Conservation (phyloP, 2,113 vertebrate species). For the Ammodytes dubius region DNA sequence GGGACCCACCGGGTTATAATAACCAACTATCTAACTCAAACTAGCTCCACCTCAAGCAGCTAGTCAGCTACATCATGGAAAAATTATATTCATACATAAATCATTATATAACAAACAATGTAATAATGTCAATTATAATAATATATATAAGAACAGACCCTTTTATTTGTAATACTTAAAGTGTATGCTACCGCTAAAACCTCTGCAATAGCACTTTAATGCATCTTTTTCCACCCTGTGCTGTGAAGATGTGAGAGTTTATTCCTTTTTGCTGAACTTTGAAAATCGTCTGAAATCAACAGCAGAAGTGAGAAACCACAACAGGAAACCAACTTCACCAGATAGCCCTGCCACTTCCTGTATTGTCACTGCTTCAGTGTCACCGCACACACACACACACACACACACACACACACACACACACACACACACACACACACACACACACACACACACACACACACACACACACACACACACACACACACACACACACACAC, state of each 20-base stretch:
- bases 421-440: slow-evolving; percentile 20
- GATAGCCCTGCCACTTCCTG: slow-evolving; percentile 78
- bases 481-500: slow-evolving; percentile 17
- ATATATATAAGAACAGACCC: background rate
- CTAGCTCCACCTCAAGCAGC: no score
- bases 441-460: slow-evolving; percentile 14
- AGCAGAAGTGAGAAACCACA: slow-evolving; percentile 78
- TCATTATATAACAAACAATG: background rate
- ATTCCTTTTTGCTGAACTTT: background rate
- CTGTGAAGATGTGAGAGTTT: background rate
- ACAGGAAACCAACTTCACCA: slow-evolving; percentile 83
- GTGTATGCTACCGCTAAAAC: background rate
- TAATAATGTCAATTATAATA: background rate
- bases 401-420: slow-evolving; percentile 7
- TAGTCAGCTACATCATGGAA: no score
- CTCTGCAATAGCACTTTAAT: background rate
- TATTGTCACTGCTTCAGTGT: slow-evolving; percentile 46
- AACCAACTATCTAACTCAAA: background rate
- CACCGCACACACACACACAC: slow-evolving; percentile 32
- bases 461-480: slow-evolving; percentile 5
- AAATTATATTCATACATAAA: no score
- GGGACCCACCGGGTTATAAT: background rate
- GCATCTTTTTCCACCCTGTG: background rate
- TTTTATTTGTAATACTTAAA: background rate
- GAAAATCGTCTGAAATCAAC: slow-evolving; percentile 7